A percentile compares a stretch with the other conserved stretches of the same genome.
These are phyloP conservation scores for Eilema sororculum DNA, from an alignment of 2,888 invertebrate genomes.

Conservation along the genomic window DNA sequence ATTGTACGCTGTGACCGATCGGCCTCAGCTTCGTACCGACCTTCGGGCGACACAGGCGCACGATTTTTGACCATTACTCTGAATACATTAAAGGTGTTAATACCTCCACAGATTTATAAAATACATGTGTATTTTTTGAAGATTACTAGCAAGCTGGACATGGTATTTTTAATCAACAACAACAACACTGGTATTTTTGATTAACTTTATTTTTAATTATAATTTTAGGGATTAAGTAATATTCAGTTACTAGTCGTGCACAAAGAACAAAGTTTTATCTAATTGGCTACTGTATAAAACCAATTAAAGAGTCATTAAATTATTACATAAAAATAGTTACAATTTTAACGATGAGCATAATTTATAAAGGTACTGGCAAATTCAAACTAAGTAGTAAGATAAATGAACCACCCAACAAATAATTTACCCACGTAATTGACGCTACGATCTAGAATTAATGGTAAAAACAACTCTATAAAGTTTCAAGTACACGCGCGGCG, in stretches of 20 bases:
- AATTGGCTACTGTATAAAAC: too few relatives aligned
- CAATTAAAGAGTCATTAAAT: neutral
- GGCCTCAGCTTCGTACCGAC: conserved; percentile 75
- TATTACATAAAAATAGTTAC: neutral
- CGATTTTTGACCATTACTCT: conserved; percentile 80
- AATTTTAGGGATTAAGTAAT: neutral
- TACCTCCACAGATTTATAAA: conserved; percentile 3
- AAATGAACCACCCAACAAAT: neutral
- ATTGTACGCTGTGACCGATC: conserved; percentile 83
- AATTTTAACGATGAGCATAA: neutral
- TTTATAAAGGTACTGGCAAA: neutral
- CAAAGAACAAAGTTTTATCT: too few relatives aligned
- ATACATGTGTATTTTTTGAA: neutral
- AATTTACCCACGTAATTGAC: neutral
- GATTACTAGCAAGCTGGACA: neutral
- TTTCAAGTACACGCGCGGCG: conserved; percentile 37
- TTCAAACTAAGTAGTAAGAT: neutral
- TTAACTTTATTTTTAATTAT: neutral
- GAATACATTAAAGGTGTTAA: conserved; percentile 37
- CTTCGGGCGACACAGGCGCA: conserved; percentile 77
- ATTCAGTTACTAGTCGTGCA: neutral
- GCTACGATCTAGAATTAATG: conserved; percentile 7
- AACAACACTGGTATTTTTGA: too few relatives aligned
- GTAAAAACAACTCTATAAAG: conserved; percentile 63
- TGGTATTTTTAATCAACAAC: neutral